A percentile compares a stretch with the other conserved stretches of the same genome.
These are phyloP conservation scores for Agrotis clavis DNA, from an alignment of 2,888 invertebrate genomes.

Conservation along the genomic window DNA sequence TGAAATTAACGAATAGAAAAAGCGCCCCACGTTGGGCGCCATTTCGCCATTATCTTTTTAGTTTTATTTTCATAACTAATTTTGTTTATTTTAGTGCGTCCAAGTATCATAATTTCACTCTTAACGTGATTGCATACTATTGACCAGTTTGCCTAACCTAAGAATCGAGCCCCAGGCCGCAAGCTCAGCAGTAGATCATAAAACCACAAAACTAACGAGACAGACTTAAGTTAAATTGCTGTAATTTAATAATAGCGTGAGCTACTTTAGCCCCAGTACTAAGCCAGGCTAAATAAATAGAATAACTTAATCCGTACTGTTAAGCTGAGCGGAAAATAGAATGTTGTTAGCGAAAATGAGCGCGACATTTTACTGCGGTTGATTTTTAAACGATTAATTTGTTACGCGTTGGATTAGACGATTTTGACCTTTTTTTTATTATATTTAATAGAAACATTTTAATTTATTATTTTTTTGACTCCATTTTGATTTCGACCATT, in stretches of 20 bases:
- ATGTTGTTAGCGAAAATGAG: slow-evolving; percentile 45
- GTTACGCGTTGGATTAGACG: background rate
- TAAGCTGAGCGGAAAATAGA: slow-evolving; percentile 45
- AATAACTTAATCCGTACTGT: slow-evolving; percentile 54
- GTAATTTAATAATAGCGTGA: slow-evolving; percentile 53
- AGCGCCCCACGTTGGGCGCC: no score
- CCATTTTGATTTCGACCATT: no score
- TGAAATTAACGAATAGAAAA: no score
- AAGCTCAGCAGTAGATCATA: background rate
- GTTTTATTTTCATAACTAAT: no score
- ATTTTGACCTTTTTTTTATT: background rate
- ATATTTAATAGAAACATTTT: background rate
- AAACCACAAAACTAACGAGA: background rate
- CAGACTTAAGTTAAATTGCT: slow-evolving; percentile 38
- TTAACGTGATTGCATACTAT: no score
- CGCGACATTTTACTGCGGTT: slow-evolving; percentile 6
- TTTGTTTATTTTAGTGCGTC: no score
- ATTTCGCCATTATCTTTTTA: no score
- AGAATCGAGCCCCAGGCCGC: background rate
- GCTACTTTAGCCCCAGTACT: slow-evolving; percentile 35
- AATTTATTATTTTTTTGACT: background rate
- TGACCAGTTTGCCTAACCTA: background rate
- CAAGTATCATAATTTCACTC: no score
- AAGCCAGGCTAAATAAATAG: slow-evolving; percentile 54
- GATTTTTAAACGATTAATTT: slow-evolving; percentile 7